Evolutionary conservation across 2,797 vertebrate species (phyloP), one percentile per base, ranked within the genome.

Genomic region (Onychomys leucogaster): DNA sequence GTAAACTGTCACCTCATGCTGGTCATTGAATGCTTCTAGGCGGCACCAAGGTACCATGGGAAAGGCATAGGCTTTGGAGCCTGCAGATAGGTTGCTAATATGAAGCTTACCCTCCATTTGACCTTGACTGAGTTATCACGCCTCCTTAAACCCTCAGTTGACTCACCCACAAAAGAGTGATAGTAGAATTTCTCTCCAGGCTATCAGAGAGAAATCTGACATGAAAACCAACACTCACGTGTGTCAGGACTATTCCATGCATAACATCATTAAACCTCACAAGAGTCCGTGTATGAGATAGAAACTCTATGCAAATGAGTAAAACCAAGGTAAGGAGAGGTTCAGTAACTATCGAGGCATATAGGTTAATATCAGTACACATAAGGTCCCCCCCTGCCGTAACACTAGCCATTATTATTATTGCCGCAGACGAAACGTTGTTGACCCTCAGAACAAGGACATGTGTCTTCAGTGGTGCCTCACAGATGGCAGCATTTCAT

Each of bases 241-340:
- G 3, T n/a, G 19, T 76, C 5, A 43, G 17, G 10, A 14, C 55
- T 34, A 13, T 89, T 82, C 67, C 86, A 27, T 63, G 52, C 11
- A 34, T 46, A 91, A 49, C 41, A 43, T 91, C 27, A 43, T 90
- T 55, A 83, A 92, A 92, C 52, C 37, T 76, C 86, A 41, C 2
- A 41, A 65, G 6, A 91, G 52, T 37, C 29, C 37, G 12, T 17
- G 19, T 12, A 25, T 0, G 43, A 80, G 76, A 67, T 61, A 25
- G 71, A 81, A 59, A 83, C 37, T 71, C 77, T 90, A 89, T 10
- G 16, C 14, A 85, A 94, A 55, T 37, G n/a, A 95, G 57, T 87
- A 14, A 71, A 95, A 91, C 81, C 23, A 17, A 95, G 69, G 29
- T 43, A 87, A 46, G 59, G 29, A 59, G 52, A 73, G 13, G 23